Evolutionary conservation across 2,113 vertebrate species (phyloP), one percentile per base, ranked within the genome.

Genomic region (Oxygymnocypris stewartii): DNA sequence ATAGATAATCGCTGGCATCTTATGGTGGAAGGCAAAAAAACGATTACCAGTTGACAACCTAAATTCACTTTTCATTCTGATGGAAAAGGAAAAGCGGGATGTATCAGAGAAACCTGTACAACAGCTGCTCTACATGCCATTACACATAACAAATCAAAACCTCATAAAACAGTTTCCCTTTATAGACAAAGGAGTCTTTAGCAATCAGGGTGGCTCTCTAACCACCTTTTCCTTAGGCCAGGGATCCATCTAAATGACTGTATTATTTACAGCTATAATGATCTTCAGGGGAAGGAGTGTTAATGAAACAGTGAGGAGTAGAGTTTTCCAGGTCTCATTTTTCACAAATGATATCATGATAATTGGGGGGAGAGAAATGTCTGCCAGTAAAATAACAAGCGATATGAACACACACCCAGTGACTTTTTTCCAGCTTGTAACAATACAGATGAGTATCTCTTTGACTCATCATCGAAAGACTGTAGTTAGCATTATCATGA

Each of bases 291-390:
- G 57, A 37, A 83, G 44, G 61, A 84, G 67, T 35, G 67, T 67
- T 84, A 76, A 82, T 88, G 73, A 86, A 86, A 86, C 77, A 37
- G 54, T 51, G 76, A 86, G 54, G 49, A 86, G 16, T 82, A 78
- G 57, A 88, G 51, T 74, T 63, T 63, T 83, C 71, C 25, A 71
- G 79, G 5, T 73, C 28, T 82, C 40, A 76, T 84, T 47, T 73
- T 79, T 63, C 65, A 74, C 35, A 35, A 65, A 69, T 42, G 28
- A 42, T 47, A 78, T 49, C 42, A 85, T 40, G 49, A 88, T 76
- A 37, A 85, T 54, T 59, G 13, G 16, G 35, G 44, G 63, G 35
- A 31, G 11, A 31, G n/a, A 69, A 65, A 69, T n/a, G n/a, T 71
- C 44, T 51, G 65, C 18, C 42, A 31, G n/a, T 51, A 83, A 47